Evolutionary conservation across 2,113 vertebrate species (phyloP).

Genomic region (Colistium nudipinnis): DNA sequence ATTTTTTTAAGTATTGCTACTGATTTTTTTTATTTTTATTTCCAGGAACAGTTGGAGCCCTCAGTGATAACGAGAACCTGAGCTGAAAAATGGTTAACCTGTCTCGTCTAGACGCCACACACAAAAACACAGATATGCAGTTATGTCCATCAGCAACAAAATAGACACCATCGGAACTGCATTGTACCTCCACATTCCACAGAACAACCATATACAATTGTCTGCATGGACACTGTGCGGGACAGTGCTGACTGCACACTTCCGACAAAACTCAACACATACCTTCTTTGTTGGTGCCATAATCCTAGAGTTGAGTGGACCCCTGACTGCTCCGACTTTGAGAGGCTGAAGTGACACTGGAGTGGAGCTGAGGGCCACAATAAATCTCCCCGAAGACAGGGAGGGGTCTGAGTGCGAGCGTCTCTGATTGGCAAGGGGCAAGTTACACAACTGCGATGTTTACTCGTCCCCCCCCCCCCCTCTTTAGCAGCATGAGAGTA

Average conservation of each 20-base stretch:
- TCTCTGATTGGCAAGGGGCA: slow-evolving; percentile 66
- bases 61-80: not conserved
- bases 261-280: slow-evolving; percentile 21
- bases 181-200: not conserved
- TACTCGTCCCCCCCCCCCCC: slow-evolving; percentile 51
- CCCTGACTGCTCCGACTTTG: slow-evolving; percentile 63
- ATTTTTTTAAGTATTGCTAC: not conserved
- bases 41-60: not conserved
- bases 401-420: slow-evolving; percentile 43
- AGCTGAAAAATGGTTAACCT: not conserved
- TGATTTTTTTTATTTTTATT: not conserved
- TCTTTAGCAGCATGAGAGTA: slow-evolving; percentile 49
- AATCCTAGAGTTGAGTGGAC: slow-evolving; percentile 57
- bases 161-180: not conserved
- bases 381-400: slow-evolving; percentile 61
- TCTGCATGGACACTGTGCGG: not conserved
- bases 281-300: slow-evolving; percentile 78
- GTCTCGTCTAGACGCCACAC: not conserved
- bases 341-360: slow-evolving; percentile 53
- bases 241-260: not conserved
- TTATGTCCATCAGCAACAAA: not conserved
- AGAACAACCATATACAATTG: not conserved
- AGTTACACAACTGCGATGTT: slow-evolving; percentile 60
- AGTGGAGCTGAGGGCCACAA: slow-evolving; percentile 18
- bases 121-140: slow-evolving; percentile 5